A percentile compares a stretch with the other conserved stretches of the same genome.
These are phyloP conservation scores for Siniperca obscura DNA, from an alignment of 2,797 vertebrate genomes.

Conservation along the genomic window DNA sequence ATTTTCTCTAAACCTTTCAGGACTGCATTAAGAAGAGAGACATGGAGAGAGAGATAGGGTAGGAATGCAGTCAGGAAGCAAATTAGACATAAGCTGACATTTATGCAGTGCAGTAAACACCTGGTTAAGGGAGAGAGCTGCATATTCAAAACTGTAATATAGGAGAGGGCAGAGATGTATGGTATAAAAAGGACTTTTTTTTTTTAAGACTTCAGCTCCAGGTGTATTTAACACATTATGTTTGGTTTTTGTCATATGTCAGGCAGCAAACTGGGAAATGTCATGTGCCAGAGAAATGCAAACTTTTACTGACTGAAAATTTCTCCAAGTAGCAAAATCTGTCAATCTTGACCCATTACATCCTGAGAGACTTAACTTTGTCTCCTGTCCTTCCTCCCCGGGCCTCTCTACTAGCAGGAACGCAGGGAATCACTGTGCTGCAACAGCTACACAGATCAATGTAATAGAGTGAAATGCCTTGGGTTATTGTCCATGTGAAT, in stretches of 20 bases:
- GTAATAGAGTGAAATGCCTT: constrained; percentile 36
- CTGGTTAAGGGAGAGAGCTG: constrained; percentile 21
- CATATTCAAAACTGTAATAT: constrained; percentile 40
- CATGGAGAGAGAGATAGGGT: constrained; percentile 11
- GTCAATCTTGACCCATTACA: constrained; percentile 55
- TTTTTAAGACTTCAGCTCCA: constrained; percentile 25
- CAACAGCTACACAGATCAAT: constrained; percentile 54
- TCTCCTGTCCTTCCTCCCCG: constrained; percentile 41
- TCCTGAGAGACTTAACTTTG: constrained; percentile 45
- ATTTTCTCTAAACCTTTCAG: constrained; percentile 10
- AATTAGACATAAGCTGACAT: constrained; percentile 61
- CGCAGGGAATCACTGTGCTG: constrained; percentile 47
- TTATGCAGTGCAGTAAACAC: constrained; percentile 53
- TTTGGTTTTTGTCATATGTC: constrained; percentile 39
- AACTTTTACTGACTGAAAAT: constrained; percentile 57
- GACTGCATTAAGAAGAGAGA: constrained; percentile 19
- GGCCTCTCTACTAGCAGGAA: constrained; percentile 40
- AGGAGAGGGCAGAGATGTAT: constrained; percentile 16
- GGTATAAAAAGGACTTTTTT: constrained; percentile 27
- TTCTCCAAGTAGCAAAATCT: constrained; percentile 51
- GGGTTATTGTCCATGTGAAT: constrained; percentile 53
- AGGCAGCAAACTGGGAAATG: constrained; percentile 39
- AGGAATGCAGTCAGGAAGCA: constrained; percentile 26
- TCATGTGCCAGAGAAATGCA: constrained; percentile 46
- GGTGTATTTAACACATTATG: constrained; percentile 26